These are phyloP conservation scores for Enteromius trimaculatus DNA, from an alignment of 2,797 vertebrate species.

Conservation along the genomic window DNA sequence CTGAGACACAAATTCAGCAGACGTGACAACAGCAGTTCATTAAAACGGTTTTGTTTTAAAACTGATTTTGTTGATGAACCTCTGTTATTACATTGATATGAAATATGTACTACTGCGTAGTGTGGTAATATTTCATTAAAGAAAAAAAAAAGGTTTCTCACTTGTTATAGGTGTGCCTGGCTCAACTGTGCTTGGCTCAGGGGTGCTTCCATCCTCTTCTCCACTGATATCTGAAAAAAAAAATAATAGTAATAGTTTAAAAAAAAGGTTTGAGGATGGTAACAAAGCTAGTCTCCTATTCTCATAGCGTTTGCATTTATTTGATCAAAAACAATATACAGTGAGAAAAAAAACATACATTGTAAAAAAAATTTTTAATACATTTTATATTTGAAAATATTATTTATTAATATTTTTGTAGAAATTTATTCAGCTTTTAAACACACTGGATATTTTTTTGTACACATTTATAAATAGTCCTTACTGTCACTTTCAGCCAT, in stretches of 20 bases:
- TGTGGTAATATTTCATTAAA: conserved; percentile 40
- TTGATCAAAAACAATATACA: background rate
- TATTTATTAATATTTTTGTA: background rate
- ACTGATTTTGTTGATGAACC: background rate
- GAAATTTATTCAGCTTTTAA: background rate
- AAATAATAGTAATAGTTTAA: background rate
- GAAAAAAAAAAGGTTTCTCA: conserved; percentile 62
- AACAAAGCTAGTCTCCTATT: background rate
- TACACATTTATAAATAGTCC: background rate
- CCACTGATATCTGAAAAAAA: conserved; percentile 75
- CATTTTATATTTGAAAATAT: background rate
- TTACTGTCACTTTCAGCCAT: background rate
- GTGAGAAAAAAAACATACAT: background rate
- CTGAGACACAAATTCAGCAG: conserved; percentile 64
- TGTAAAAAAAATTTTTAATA: background rate
- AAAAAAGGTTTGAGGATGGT: background rate
- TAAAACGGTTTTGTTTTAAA: background rate
- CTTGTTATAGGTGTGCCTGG: conserved; percentile 67
- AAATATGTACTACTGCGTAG: background rate
- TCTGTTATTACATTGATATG: background rate
- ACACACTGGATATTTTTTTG: background rate
- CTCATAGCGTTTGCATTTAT: background rate
- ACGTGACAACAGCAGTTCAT: conserved; percentile 25
- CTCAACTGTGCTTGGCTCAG: conserved; percentile 60
- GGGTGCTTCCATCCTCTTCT: conserved; percentile 79